Conservation (phyloP, 2,797 vertebrate genomes). For the Diplodus puntazzo region DNA sequence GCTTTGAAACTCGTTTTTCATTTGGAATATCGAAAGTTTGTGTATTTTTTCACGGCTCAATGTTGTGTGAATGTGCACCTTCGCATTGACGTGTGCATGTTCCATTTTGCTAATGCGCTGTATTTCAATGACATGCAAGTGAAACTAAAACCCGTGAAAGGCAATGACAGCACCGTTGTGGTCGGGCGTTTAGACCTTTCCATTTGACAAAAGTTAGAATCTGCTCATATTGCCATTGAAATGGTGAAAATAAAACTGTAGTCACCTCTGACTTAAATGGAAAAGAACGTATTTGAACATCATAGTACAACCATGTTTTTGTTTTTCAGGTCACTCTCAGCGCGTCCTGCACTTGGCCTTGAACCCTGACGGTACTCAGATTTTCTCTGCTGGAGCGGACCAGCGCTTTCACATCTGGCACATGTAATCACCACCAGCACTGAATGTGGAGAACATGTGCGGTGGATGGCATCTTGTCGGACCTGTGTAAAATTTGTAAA, state of each 20-base stretch:
- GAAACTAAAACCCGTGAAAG: not conserved
- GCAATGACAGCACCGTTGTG: not conserved
- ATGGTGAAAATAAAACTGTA: no score
- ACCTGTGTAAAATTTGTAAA: not conserved
- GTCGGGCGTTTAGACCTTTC: not conserved
- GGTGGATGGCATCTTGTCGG: not conserved
- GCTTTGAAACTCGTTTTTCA: not conserved
- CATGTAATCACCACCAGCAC: constrained; percentile 12
- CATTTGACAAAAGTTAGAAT: no score
- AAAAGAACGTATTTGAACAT: not conserved
- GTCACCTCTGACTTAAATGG: not conserved
- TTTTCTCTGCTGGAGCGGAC: constrained; percentile 85
- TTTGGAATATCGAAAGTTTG: not conserved
- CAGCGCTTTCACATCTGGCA: constrained; percentile 81
- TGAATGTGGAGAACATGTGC: not conserved
- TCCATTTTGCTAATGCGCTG: not conserved
- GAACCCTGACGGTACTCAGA: constrained; percentile 72
- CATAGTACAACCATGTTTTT: not conserved
- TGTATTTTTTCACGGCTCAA: not conserved
- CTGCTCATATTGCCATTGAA: no score
- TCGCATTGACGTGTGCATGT: not conserved
- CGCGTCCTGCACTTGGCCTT: constrained; percentile 82
- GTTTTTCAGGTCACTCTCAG: constrained; percentile 80
- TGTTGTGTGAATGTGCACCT: not conserved
- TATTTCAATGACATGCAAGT: not conserved